A percentile compares a stretch with the other conserved stretches of the same genome.
Evolutionary conservation across 2,888 invertebrate genomes (phyloP).

Genomic region (Limnephilus auricula): DNA sequence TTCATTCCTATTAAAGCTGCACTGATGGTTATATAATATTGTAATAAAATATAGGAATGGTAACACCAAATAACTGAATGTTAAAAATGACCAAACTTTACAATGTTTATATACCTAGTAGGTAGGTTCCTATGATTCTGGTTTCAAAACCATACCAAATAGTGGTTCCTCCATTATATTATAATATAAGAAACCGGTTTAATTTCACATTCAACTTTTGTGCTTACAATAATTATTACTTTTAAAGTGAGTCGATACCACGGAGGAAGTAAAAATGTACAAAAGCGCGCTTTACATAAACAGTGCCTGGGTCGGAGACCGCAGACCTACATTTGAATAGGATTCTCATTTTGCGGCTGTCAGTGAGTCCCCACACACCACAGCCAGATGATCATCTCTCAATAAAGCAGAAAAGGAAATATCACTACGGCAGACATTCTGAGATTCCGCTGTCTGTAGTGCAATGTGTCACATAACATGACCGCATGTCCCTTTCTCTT

Average conservation of each 20-base stretch:
- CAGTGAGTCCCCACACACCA: slow-evolving; percentile 4
- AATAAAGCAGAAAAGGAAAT: slow-evolving; percentile 36
- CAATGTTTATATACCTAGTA: not conserved
- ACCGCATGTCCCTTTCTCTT: slow-evolving; percentile 55
- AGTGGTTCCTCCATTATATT: not conserved
- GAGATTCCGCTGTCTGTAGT: slow-evolving; percentile 53
- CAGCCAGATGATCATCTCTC: slow-evolving; percentile 9
- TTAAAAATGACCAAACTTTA: not conserved
- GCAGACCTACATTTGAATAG: not conserved
- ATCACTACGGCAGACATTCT: slow-evolving; percentile 39
- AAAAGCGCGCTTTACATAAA: not conserved
- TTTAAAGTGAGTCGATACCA: not conserved
- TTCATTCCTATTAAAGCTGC: not conserved
- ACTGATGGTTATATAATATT: not conserved
- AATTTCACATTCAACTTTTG: not conserved
- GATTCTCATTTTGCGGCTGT: slow-evolving; percentile 17
- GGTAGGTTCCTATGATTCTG: not conserved
- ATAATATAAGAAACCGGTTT: not conserved
- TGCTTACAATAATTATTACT: not conserved
- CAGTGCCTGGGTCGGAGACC: not conserved
- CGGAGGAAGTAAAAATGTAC: not conserved
- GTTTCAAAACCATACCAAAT: not conserved
- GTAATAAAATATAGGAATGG: not conserved
- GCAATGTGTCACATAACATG: slow-evolving; percentile 65
- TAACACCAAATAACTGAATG: not conserved